Evolutionary conservation across 1,140 invertebrate species (phyloP), one percentile per base, ranked within the genome.

Genomic region (Stegodyphus mimosarum): DNA sequence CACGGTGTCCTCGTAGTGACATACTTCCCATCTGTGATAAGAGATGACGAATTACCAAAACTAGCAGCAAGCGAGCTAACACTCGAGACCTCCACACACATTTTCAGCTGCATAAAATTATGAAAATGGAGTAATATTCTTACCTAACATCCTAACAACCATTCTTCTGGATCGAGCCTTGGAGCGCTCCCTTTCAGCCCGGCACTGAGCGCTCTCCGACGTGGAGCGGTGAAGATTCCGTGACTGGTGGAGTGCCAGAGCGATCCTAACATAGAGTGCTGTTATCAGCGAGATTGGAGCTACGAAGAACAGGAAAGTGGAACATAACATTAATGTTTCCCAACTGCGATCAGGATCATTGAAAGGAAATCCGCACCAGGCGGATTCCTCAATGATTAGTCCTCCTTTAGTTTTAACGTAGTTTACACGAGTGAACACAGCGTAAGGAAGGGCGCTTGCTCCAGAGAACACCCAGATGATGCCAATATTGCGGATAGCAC

Each of bases 401-500:
- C n/a, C 60, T 18, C 11, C 51, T 10, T 55, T 70, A 7, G 6
- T 48, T 15, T n/a, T 84, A 0, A 89, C 69, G 71, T 90, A 89
- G 83, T 89, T 88, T 9, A 90, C 87, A 7, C 79, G 69, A 0
- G 89, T 90, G 87, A 90, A 90, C 52, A 94, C 88, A 0, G 94
- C 94, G 90, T 96, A 96, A 0, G 97, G 97, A 49, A 95, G 89
- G 0, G 97, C 96, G 53, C 93, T 93, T 6, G 95, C 74, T 9
- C 96, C 91, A 2, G 95, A 94, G 0, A 96, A 88, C 0, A 95
- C 88, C 97, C 97, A 98, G 11, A 96, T 91, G 10, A 92, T 91
- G 3, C 93, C 91, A 69, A 98, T 96, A 70, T 97, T 95, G 53
- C 94, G 92, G n/a, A 95, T 89, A 2, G 96, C 95, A 51, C 96